Base-by-base conservation (phyloP, 2,797 vertebrate species). In the Amazonetta brasiliensis region DNA sequence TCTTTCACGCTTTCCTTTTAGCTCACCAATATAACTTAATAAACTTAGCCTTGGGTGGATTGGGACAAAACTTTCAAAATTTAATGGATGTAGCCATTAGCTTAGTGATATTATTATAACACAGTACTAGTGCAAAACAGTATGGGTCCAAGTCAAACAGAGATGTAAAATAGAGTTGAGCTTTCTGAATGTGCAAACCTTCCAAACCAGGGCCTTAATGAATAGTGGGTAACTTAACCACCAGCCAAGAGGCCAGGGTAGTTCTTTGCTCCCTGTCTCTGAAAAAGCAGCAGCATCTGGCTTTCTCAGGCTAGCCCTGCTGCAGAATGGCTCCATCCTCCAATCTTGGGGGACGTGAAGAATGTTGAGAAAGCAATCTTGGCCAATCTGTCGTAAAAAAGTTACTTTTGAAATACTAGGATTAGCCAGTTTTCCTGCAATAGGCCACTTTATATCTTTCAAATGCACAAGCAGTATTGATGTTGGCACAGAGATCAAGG, bases 401-500 rank as follows among this genome's bases (percentile, higher is more conserved):
- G 39, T 16, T 43, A 23, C 67, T 62, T 94, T 43, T 93, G 60
- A 71, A 87, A 94, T 19, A 87, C 6, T 31, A 89, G 54, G 63
- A 67, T 74, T 79, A 64, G 22, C 52, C 85, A 87, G 52, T 50
- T 88, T 86, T 87, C 35, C 50, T 80, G 74, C 83, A 83, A 50
- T 5, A 62, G 76, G 54, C 54, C 0, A 6, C 44, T 48, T n/a
- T 52, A 19, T 63, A 55, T 63, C 60, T 91, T 89, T 89, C 68
- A 93, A 86, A 94, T 56, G 62, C 54, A 87, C 58, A 71, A 59
- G 21, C n/a, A 59, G n/a, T 74, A 91, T 26, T 82, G 87, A 81
- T 80, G 64, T 41, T 88, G 92, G 77, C 82, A 90, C 25, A 68
- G 71, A 78, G 11, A 72, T 28, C 71, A 76, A 81, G 71, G 87